Evolutionary conservation across 2,113 vertebrate species (phyloP).

Genomic region (Pagrus major): DNA sequence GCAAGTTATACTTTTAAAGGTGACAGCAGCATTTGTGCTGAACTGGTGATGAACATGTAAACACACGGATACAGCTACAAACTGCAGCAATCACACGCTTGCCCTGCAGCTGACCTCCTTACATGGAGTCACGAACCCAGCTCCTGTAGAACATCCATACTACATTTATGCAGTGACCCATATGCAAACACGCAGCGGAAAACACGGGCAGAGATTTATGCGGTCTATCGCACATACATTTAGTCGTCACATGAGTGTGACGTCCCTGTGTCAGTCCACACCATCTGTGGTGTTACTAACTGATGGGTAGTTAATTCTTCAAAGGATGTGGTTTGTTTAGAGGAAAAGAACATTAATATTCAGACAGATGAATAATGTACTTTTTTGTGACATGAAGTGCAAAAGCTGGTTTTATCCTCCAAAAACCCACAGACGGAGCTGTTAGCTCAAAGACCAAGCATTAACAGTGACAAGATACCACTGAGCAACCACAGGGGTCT

Average conservation of each 20-base stretch:
- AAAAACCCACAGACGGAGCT: not conserved
- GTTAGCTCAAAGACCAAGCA: conserved; percentile 1
- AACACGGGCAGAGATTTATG: conserved; percentile 28
- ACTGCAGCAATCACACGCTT: conserved; percentile 37
- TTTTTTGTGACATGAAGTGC: conserved; percentile 18
- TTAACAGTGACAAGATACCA: not conserved
- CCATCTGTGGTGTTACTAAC: conserved; percentile 55
- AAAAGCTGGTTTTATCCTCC: conserved; percentile 14
- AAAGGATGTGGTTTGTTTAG: conserved; percentile 36
- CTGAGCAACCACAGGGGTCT: not conserved
- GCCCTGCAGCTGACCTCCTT: conserved; percentile 60
- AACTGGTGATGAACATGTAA: conserved; percentile 25
- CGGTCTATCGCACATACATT: conserved; percentile 30
- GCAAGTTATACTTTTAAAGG: conserved; percentile 17
- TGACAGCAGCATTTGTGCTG: conserved; percentile 17
- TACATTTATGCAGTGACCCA: conserved; percentile 45
- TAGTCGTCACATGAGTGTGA: conserved; percentile 43
- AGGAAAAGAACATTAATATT: conserved; percentile 37
- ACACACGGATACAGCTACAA: conserved; percentile 48
- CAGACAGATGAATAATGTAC: conserved; percentile 9
- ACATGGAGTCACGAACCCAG: conserved; percentile 41
- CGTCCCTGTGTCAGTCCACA: conserved; percentile 42
- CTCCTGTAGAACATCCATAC: conserved; percentile 35
- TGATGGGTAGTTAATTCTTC: conserved; percentile 51
- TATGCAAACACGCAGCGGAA: conserved; percentile 29